Base-by-base conservation (phyloP, 2,888 invertebrate genomes). In the Temnothorax rugatulus region DNA sequence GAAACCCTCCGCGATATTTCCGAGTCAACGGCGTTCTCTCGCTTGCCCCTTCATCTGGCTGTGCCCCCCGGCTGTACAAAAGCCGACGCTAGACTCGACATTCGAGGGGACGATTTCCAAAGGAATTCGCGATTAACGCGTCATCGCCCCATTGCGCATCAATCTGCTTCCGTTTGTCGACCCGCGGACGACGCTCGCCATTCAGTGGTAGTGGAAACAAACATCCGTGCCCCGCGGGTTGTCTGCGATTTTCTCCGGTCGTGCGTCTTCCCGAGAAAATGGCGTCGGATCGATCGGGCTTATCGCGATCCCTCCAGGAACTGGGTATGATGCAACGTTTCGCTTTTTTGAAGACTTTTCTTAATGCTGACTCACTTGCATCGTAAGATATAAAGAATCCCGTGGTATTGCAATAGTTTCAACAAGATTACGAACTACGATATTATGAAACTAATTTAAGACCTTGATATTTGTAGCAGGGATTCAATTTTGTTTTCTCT, bases 1-100 rank as follows among this genome's bases (percentile, higher is more conserved):
- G 90, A 84, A 77, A 88, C 83, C 88, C 89, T 87, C 82, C 75
- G 86, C 79, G 87, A 87, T 86, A 85, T 88, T 90, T 90, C 85
- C 86, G 88, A 89, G 89, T 89, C 85, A 89, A 89, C 89, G 87
- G 86, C 84, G 84, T 82, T 82, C 77, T 82, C 74, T 86, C 84
- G 83, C 84, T 81, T 86, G 81, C 71, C 86, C 66, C 66, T 79
- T 84, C 79, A 21, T 89, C 84, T 79, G 76, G 68, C 74, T 82
- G 86, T 84, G 84, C 81, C 47, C 82, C 54, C 34, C 47, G 73
- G 68, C 74, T 75, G 57, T 71, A 86, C 84, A 85, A 90, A 88
- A 88, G 82, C 61, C 74, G 79, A 11, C 74, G 77, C 41, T 84
- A 76, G 73, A 73, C 82, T 66, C 54, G 69, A 84, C 76, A 57